phyloP scores from a whole-genome alignment of 2,888 invertebrate genomes.

The Escarpia spicata region DNA sequence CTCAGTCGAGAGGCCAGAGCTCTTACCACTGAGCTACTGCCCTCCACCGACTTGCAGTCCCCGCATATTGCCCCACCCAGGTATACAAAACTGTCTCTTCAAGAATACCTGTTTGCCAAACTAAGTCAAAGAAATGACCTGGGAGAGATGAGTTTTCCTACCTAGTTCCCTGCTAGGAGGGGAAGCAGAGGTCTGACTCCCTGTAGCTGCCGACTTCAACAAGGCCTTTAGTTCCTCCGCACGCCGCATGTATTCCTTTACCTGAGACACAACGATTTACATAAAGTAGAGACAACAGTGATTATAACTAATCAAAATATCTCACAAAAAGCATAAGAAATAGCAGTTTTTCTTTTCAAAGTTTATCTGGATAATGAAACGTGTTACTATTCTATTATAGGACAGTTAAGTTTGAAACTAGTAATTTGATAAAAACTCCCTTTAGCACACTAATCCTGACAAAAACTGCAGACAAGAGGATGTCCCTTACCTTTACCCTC shows the following conservation, averaged over 20 bases:
- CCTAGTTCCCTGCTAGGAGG: not conserved
- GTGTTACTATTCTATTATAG: not conserved
- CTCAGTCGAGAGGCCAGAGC: too few relatives aligned
- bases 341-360: not conserved
- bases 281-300: not conserved
- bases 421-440: not conserved
- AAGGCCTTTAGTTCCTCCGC: not conserved
- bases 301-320: not conserved
- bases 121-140: not conserved
- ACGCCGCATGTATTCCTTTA: not conserved
- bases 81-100: too few relatives aligned
- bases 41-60: too few relatives aligned
- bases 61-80: too few relatives aligned
- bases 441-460: not conserved
- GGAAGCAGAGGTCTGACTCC: not conserved
- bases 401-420: not conserved
- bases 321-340: not conserved
- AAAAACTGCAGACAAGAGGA: not conserved
- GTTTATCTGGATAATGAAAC: not conserved
- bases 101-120: too few relatives aligned
- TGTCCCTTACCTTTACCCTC: not conserved
- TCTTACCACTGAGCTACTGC: too few relatives aligned
- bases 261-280: not conserved
- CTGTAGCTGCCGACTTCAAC: not conserved
- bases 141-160: not conserved